A percentile compares a stretch with the other conserved stretches of the same genome.
phyloP scores from a whole-genome alignment of 2,888 invertebrate species.

The Balanococcus diminutus region DNA sequence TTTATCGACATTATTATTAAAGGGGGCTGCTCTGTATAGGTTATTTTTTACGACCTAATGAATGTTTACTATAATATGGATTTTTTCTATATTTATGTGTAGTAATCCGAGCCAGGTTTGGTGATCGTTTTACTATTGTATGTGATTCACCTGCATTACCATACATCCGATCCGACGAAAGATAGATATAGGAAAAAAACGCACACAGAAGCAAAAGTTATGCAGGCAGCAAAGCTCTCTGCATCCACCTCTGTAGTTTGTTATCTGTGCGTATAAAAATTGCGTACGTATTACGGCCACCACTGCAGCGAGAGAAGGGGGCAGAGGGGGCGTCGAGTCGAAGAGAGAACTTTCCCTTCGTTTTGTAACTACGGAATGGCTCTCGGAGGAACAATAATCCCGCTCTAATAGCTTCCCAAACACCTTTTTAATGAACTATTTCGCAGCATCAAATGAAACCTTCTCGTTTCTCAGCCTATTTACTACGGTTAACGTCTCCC shows the following conservation, averaged over 20 bases:
- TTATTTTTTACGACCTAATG: constrained; percentile 10
- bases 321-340: constrained; percentile 4
- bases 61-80: constrained; percentile 25
- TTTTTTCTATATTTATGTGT: neutral
- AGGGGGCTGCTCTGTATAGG: neutral
- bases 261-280: constrained; percentile 29
- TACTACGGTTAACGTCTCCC: constrained; percentile 46
- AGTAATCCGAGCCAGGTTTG: neutral
- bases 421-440: constrained; percentile 77
- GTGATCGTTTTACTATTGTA: neutral
- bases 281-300: neutral
- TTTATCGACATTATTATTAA: constrained; percentile 21
- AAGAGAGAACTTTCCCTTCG: constrained; percentile 56
- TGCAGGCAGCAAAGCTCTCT: neutral
- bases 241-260: neutral
- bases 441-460: constrained; percentile 62
- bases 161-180: neutral
- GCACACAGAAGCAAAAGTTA: neutral
- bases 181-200: neutral
- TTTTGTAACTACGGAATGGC: constrained; percentile 61
- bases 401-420: constrained; percentile 74
- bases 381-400: constrained; percentile 66
- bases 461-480: constrained; percentile 52
- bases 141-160: neutral
- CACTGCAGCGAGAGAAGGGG: too few species aligned